Evolutionary conservation across 2,113 vertebrate genomes (phyloP).

Genomic region (Calidris pugnax): DNA sequence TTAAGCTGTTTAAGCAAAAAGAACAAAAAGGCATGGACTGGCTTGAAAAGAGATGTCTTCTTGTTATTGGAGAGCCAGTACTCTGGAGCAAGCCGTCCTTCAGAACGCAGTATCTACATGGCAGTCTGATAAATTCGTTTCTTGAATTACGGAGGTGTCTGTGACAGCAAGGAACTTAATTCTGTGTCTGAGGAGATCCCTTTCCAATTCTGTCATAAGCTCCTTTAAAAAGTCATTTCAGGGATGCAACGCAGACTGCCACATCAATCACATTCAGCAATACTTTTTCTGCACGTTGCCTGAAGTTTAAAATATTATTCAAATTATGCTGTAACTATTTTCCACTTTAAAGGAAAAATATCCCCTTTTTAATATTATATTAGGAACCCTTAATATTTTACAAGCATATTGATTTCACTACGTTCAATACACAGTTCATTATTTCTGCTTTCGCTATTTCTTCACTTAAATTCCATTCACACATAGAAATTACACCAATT

Average conservation of each 20-base stretch:
- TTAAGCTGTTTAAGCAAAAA: not conserved
- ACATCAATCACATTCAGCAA: not conserved
- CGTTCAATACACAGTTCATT: not conserved
- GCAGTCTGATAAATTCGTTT: not conserved
- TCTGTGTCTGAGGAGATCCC: not conserved
- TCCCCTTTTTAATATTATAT: not conserved
- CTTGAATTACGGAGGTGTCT: not conserved
- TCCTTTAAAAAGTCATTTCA: not conserved
- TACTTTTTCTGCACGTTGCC: not conserved
- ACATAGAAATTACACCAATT: not conserved
- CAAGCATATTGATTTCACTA: not conserved
- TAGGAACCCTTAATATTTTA: not conserved
- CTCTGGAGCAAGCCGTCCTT: not conserved
- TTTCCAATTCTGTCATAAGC: not conserved
- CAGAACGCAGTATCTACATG: not conserved
- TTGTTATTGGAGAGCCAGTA: not conserved
- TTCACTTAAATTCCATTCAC: not conserved
- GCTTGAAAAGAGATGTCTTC: not conserved
- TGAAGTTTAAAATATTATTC: not conserved
- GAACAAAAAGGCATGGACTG: not conserved
- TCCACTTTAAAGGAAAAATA: not conserved
- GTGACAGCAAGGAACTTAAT: not conserved
- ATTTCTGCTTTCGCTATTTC: not conserved
- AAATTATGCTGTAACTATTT: not conserved
- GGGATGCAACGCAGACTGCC: not conserved